Base-by-base conservation (phyloP, 2,888 invertebrate genomes). In the Agrotis segetum region DNA sequence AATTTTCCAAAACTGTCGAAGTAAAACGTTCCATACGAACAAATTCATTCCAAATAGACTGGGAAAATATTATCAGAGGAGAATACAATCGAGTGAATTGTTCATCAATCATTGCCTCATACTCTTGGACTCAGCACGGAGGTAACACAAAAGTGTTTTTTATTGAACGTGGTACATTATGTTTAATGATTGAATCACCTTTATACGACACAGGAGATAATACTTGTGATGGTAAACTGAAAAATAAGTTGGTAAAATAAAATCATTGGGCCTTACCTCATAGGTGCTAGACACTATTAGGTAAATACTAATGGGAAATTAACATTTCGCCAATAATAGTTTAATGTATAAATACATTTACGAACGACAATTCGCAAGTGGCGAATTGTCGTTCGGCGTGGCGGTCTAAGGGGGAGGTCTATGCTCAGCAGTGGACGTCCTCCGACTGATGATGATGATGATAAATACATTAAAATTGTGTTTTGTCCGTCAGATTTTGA, bases 31-130 rank as follows among this genome's bases (percentile, higher is more conserved):
- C 79, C 61, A 72, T 83, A 74, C 74, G 77, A 84, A 88, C 86
- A 90, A 88, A 89, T 88, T 85, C 81, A 84, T 83, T 79, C 77
- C 74, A 67, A 75, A 79, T 81, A 71, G 75, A 81, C 79, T 79
- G 79, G 79, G 84, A 78, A 84, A 87, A 86, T 86, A 85, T 84
- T 82, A 86, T 85, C 83, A 85, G 82, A 80, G 83, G 71, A 84
- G 85, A 87, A 88, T 86, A 89, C 88, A 89, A 91, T 89, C 85
- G 86, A 65, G 74, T 76, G 79, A 78, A 72, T 80, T 78, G 71
- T 85, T 79, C 88, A 91, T 92, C 87, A 91, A 91, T 92, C 91
- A 91, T 81, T 70, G 83, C 86, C 88, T 89, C 88, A 89, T 88
- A 88, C 85, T 80, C 86, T 87, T 85, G 81, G 83, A 80, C 77